These are phyloP conservation scores for Saccopteryx bilineata DNA, from an alignment of 2,113 vertebrate species.

Conservation along the genomic window DNA sequence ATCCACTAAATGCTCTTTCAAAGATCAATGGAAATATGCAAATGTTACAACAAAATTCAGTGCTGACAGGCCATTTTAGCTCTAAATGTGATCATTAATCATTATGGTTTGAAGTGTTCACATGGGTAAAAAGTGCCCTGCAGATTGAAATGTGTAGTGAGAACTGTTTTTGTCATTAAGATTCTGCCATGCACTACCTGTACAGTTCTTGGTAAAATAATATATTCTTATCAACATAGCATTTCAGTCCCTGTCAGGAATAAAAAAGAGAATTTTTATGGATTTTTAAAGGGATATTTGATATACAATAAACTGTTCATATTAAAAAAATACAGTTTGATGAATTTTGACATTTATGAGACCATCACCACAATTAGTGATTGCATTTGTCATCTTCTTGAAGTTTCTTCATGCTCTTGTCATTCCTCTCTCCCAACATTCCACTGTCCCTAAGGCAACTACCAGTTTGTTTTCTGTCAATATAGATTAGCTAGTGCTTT, in stretches of 20 bases:
- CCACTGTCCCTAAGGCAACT: not conserved
- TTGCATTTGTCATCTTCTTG: not conserved
- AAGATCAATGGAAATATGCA: not conserved
- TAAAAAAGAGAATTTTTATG: not conserved
- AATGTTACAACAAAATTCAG: not conserved
- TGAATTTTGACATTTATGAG: constrained; percentile 8
- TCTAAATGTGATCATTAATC: not conserved
- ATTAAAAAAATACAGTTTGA: not conserved
- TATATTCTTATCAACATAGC: not conserved
- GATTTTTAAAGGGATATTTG: not conserved
- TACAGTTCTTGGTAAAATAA: not conserved
- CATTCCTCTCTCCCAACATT: not conserved
- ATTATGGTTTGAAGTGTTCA: not conserved
- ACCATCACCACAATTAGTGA: not conserved
- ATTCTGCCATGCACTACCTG: not conserved
- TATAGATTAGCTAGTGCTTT: not conserved
- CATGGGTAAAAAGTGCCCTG: not conserved
- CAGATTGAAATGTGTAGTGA: not conserved
- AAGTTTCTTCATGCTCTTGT: not conserved
- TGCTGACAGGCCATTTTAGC: not conserved
- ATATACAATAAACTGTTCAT: not conserved
- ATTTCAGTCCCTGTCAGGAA: not conserved
- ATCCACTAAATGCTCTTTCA: not conserved
- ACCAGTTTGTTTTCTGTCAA: not conserved
- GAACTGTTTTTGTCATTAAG: not conserved